These are phyloP conservation scores for Daphoenositta chrysoptera DNA, from an alignment of 2,113 vertebrate species.

Conservation along the genomic window DNA sequence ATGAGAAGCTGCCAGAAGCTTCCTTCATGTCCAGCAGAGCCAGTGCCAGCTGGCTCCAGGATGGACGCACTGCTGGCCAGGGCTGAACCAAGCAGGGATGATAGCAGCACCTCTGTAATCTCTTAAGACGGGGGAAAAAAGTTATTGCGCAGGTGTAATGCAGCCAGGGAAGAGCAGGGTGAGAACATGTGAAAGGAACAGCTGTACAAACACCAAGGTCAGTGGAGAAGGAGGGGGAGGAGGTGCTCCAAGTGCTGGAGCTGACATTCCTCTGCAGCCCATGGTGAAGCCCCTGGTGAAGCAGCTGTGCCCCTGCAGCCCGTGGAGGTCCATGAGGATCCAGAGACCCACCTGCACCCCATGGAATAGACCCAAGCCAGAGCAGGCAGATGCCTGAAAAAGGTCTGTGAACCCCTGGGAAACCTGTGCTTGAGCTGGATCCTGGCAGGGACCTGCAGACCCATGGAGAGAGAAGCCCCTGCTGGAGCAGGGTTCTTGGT, in stretches of 20 bases:
- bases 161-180: neutral
- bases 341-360: neutral
- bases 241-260: neutral
- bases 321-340: neutral
- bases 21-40: neutral
- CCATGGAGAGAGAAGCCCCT: fast-evolving
- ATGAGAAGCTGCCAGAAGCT: neutral
- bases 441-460: neutral
- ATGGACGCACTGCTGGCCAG: fast-evolving
- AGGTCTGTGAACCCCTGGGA: neutral
- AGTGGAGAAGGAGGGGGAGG: neutral
- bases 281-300: neutral
- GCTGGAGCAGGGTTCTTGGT: neutral
- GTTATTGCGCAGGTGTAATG: neutral
- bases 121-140: neutral
- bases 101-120: neutral
- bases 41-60: neutral
- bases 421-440: neutral
- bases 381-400: neutral
- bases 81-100: neutral
- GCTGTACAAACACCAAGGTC: neutral
- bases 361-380: neutral
- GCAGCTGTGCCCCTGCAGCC: neutral
- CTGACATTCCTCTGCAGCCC: neutral
- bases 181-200: neutral